Conservation (phyloP, 2,888 invertebrate genomes). For the Epinotia nisella region DNA sequence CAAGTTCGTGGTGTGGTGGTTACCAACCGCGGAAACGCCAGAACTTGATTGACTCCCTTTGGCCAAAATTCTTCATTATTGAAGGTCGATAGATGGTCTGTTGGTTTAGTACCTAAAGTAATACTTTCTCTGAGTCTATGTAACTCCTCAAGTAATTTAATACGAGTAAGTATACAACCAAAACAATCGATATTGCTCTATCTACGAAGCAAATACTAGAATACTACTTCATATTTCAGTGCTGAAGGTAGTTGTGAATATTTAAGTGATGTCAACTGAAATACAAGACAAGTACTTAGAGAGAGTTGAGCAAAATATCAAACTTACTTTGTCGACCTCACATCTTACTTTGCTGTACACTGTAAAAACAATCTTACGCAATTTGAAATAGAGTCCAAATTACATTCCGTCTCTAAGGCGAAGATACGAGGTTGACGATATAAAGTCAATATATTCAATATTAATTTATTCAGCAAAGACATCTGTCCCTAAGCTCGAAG, state of each 20-base stretch:
- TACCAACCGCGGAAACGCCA: too few species aligned
- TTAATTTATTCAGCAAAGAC: slow-evolving; percentile 57
- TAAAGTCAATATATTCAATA: slow-evolving; percentile 48
- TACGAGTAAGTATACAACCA: neutral
- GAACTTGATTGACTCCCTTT: too few species aligned
- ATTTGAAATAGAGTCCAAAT: slow-evolving; percentile 3
- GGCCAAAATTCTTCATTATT: too few species aligned
- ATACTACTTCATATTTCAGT: slow-evolving; percentile 8
- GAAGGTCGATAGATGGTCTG: too few species aligned
- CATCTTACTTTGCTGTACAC: slow-evolving; percentile 1
- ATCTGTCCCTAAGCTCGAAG: slow-evolving; percentile 52
- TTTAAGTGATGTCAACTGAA: slow-evolving; percentile 24
- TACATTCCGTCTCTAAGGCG: neutral
- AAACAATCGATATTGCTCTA: neutral
- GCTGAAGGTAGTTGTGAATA: slow-evolving; percentile 23
- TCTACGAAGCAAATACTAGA: slow-evolving; percentile 15
- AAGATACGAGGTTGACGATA: neutral
- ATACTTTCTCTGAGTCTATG: neutral
- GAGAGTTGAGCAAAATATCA: slow-evolving; percentile 16
- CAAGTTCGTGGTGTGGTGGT: too few species aligned
- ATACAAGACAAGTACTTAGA: slow-evolving; percentile 33
- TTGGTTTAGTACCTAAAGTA: neutral
- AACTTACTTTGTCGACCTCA: neutral
- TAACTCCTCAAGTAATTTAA: neutral
- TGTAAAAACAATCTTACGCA: neutral